Base-by-base conservation (phyloP, 2,113 vertebrate species). In the Pangasianodon gigas region DNA sequence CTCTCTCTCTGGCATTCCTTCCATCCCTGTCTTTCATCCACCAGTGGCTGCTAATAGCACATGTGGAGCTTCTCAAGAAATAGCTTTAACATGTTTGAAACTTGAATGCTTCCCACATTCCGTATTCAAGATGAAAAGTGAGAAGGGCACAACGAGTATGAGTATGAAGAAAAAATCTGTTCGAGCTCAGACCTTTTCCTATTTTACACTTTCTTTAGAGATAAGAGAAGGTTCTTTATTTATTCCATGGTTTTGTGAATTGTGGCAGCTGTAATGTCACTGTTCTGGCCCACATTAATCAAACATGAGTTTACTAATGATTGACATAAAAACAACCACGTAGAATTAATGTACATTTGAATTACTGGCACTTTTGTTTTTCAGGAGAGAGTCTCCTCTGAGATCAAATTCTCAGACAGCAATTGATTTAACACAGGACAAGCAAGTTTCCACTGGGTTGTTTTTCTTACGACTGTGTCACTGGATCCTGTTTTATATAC, bases 11-110 rank as follows among this genome's bases (percentile, higher is more conserved):
- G 32, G 87, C 91, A 92, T 91, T 91, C 89, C 88, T 89, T 89
- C 91, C 89, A 92, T 86, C 87, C 90, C 88, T 88, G 88, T 91
- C 85, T 86, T 90, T 89, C 87, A 84, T 89, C 51, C 81, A 26
- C 51, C 4, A 10, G 5, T 84, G 48, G 86, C 26, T 77, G 74
- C 52, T 90, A 82, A 52, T 52, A 82, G 79, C 74, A 48, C 65
- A 87, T 16, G 62, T 26, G 16, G 52, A 67, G 11, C 32, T 46
- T 69, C 81, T 88, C 71, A 81, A 41, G 52, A 54, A 85, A 16
- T 7, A 16, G 48, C 54, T 60, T n/a, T 75, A 13, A 51, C 13
- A 56, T 9, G 32, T 11, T 51, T 29, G 24, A 54, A 32, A 51
- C 54, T 41, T 48, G 18, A 48, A 32, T 1, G 21, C 26, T 32